Percentiles rank a stretch among this genome's conserved stretches.
Evolutionary conservation across 2,797 vertebrate genomes (phyloP).

Genomic region (Sebastes oblongus): DNA sequence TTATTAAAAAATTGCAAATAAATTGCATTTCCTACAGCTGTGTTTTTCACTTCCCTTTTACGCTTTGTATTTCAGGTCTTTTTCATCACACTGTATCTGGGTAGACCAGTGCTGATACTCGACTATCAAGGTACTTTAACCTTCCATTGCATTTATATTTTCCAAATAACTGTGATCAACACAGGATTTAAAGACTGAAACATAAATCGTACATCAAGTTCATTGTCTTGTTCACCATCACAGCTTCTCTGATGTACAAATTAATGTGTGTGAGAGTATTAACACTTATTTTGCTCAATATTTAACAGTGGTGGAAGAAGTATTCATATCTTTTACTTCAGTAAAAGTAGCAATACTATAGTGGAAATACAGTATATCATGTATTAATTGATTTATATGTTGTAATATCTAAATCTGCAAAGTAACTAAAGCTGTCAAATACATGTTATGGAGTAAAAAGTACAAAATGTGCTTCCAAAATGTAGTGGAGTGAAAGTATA

Average conservation of each 20-base stretch:
- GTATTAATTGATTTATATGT: no score
- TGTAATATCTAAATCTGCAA: no score
- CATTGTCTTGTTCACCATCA: background rate
- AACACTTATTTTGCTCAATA: background rate
- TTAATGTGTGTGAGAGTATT: background rate
- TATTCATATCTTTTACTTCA: no score
- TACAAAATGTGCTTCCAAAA: no score
- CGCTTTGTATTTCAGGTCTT: background rate
- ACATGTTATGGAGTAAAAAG: no score
- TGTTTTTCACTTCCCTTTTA: constrained; percentile 41
- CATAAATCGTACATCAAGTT: background rate
- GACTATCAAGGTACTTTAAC: background rate
- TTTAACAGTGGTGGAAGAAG: background rate
- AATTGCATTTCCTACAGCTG: constrained; percentile 89
- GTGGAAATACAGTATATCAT: no score
- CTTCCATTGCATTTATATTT: background rate
- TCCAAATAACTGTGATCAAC: background rate
- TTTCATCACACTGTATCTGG: background rate
- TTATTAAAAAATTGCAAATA: constrained; percentile 99
- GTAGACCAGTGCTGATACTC: background rate
- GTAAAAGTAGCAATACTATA: no score
- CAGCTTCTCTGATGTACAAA: background rate
- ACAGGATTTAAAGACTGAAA: background rate
- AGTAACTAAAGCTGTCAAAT: no score
- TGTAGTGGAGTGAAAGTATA: no score